phyloP scores from a whole-genome alignment of 2,797 vertebrate species.

The Platalea minor region DNA sequence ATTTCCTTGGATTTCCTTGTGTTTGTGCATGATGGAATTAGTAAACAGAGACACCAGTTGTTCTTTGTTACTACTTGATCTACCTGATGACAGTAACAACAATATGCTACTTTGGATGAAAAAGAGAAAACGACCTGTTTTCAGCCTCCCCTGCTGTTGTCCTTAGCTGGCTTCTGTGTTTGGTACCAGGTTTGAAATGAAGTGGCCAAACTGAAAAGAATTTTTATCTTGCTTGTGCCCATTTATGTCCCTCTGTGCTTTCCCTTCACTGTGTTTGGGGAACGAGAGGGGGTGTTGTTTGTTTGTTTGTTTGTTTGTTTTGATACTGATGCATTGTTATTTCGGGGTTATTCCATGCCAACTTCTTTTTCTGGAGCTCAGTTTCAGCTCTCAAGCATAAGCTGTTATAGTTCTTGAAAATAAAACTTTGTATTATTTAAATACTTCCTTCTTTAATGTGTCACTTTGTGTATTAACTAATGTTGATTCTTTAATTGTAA shows the following conservation, averaged over 20 bases:
- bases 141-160: not conserved
- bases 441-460: not conserved
- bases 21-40: not conserved
- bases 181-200: not conserved
- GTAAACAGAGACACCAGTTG: not conserved
- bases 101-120: not conserved
- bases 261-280: not conserved
- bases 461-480: not conserved
- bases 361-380: not conserved
- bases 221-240: not conserved
- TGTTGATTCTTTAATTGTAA: not conserved
- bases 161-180: not conserved
- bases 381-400: not conserved
- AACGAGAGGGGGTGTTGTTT: rapidly evolving
- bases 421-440: not conserved
- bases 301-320: not conserved
- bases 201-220: not conserved
- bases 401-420: not conserved
- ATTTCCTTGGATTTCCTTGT: not conserved
- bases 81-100: not conserved
- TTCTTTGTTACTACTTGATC: not conserved
- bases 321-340: not conserved
- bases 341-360: not conserved
- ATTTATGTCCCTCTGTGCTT: not conserved
- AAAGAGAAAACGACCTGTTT: not conserved